Evolutionary conservation across 2,113 vertebrate species (phyloP), one percentile per base, ranked within the genome.

Genomic region (Muntiacus muntjak): DNA sequence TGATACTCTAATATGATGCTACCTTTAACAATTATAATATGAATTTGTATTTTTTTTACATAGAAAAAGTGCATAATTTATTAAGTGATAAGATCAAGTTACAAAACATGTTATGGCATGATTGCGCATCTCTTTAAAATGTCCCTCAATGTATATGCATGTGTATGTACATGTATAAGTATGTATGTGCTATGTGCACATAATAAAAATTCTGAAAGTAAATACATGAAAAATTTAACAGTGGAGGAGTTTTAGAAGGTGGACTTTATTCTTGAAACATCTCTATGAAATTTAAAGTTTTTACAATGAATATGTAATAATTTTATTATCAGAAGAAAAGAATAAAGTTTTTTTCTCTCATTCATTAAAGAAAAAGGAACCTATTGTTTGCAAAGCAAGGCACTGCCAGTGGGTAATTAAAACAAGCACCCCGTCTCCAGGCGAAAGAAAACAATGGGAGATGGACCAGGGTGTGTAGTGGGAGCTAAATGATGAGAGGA

Each of bases 301-400:
- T 89, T 82, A 47, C 9, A 60, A 28, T 79, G 88, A 95, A 36
- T 83, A 83, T 25, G 21, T 55, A 36, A 30, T 71, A 28, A 45
- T 71, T 89, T 88, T 74, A n/a, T 86, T 74, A 89, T 64, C 57
- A 87, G 62, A 57, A 87, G 74, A 62, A 95, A 89, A 78, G 33
- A 87, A 45, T 62, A 33, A 67, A 52, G 11, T 50, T 58, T 21
- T 76, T 47, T 94, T 58, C 45, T 87, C 3, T 92, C 8, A 28
- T 60, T 89, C 36, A 57, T 50, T 78, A 89, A 86, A 33, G 47
- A 45, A 26, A 91, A 85, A 25, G 14, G 9, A 16, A n/a, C 33
- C 15, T 36, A 17, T 5, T 64, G 28, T 58, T 26, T 94, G 25
- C 36, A 74, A 76, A 55, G 23, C 86, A 60, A 60, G 60, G 30